Percentiles rank a stretch among this genome's conserved stretches.
Evolutionary conservation across 2,888 invertebrate genomes (phyloP).

Genomic region (Callyntrura sp.): DNA sequence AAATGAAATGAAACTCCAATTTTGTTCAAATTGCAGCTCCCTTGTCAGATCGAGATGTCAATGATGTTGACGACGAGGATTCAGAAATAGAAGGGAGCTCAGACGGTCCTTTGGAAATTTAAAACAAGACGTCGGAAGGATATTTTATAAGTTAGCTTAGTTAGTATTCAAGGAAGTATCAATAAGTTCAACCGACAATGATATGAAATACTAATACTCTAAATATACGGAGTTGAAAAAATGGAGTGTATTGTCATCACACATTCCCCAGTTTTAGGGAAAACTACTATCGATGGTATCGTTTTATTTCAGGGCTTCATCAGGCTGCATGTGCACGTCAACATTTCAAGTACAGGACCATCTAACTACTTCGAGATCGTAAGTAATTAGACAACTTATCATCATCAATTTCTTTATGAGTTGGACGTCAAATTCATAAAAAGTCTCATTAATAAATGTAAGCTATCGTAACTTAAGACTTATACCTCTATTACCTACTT

Average conservation of each 20-base stretch:
- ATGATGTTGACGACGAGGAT: slow-evolving; percentile 90
- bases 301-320: slow-evolving; percentile 18
- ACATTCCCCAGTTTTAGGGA: neutral
- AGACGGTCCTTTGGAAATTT: slow-evolving; percentile 92
- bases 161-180: neutral
- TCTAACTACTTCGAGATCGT: slow-evolving; percentile 39
- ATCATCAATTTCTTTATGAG: neutral
- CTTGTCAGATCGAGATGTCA: slow-evolving; percentile 88
- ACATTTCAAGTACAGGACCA: slow-evolving; percentile 31
- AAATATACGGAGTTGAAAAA: neutral
- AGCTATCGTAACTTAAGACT: neutral
- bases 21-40: slow-evolving; percentile 85
- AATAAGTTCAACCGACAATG: slow-evolving; percentile 5
- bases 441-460: neutral
- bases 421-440: slow-evolving; percentile 7
- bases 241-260: neutral
- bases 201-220: neutral
- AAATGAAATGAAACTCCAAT: slow-evolving; percentile 12
- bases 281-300: neutral
- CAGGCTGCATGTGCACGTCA: slow-evolving; percentile 29
- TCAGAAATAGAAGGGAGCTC: slow-evolving; percentile 92
- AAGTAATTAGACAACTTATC: slow-evolving; percentile 26
- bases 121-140: slow-evolving; percentile 84
- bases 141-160: neutral
- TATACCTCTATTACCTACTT: neutral